Conservation (phyloP, 1,140 invertebrate species). For the Danaus plexippus region DNA sequence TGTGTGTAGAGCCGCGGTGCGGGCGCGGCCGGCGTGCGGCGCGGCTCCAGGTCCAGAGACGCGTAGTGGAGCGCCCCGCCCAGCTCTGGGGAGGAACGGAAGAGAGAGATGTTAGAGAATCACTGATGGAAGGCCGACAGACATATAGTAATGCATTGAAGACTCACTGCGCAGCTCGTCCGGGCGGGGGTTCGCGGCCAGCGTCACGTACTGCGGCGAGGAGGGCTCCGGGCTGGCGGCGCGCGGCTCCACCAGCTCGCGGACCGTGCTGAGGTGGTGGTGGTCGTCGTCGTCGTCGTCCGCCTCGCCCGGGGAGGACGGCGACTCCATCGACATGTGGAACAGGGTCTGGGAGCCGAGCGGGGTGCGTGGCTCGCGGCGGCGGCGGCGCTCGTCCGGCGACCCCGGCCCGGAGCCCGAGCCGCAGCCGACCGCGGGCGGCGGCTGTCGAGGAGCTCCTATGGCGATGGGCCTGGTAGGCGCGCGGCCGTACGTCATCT, state of each 20-base stretch:
- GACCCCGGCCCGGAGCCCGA: slow-evolving; percentile 1
- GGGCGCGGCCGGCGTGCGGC: slow-evolving; percentile 27
- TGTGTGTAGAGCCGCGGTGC: slow-evolving; percentile 49
- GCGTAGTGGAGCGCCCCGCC: slow-evolving; percentile 44
- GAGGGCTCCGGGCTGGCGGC: slow-evolving; percentile 20
- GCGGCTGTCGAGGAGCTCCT: slow-evolving; percentile 20
- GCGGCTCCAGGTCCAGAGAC: slow-evolving; percentile 54
- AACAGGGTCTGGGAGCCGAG: slow-evolving; percentile 45
- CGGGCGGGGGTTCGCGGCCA: slow-evolving; percentile 22
- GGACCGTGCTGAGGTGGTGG: slow-evolving; percentile 42
- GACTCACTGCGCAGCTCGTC: slow-evolving; percentile 33
- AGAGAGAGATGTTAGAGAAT: neutral
- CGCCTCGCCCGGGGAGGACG: slow-evolving; percentile 30
- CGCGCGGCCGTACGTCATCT: slow-evolving; percentile 40
- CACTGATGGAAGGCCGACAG: neutral
- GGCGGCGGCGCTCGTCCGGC: slow-evolving; percentile 22
- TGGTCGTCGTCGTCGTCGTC: slow-evolving; percentile 28
- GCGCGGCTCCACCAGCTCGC: slow-evolving; percentile 37
- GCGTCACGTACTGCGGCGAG: slow-evolving; percentile 43
- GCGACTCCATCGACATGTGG: slow-evolving; percentile 45
- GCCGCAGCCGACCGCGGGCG: slow-evolving; percentile 11
- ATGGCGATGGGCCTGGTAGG: slow-evolving; percentile 36
- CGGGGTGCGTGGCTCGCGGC: slow-evolving; percentile 26
- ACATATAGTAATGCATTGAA: slow-evolving; percentile 32
- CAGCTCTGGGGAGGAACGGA: neutral